These are phyloP conservation scores for Lasioglossum pauxillum DNA, from an alignment of 2,888 invertebrate species.

Conservation along the genomic window DNA sequence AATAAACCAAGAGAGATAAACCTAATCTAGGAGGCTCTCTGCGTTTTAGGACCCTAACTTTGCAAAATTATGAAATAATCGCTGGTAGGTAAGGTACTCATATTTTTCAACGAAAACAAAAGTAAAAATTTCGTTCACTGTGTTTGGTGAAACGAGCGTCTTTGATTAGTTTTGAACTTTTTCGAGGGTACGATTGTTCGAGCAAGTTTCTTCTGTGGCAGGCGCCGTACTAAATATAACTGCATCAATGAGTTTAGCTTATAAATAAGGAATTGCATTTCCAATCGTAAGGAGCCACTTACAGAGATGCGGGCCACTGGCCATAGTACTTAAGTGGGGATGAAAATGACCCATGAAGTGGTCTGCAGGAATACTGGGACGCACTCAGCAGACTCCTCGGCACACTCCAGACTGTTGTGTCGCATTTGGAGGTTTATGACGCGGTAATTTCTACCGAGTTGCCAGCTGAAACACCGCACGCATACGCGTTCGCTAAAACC, in stretches of 20 bases:
- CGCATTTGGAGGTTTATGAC: background rate
- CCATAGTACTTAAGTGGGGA: background rate
- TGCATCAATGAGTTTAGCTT: background rate
- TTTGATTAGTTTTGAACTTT: background rate
- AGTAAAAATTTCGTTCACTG: too few species aligned
- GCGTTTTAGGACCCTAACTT: background rate
- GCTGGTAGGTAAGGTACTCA: background rate
- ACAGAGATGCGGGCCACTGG: background rate
- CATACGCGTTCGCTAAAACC: background rate
- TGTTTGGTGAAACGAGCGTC: background rate
- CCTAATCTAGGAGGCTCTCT: too few species aligned
- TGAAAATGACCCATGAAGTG: conserved; percentile 5
- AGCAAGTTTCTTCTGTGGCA: background rate
- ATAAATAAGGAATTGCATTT: conserved; percentile 8
- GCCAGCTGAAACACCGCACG: background rate
- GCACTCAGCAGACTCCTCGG: conserved; percentile 1
- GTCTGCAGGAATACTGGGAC: conserved; percentile 2
- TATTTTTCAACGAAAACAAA: background rate
- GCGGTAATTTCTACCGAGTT: conserved; percentile 1
- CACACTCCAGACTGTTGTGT: conserved; percentile 4
- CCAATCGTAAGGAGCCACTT: conserved; percentile 9
- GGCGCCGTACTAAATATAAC: background rate
- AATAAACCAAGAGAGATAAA: too few species aligned
- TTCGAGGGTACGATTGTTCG: background rate
- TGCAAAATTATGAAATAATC: background rate